These are phyloP conservation scores for Tor tambroides DNA, from an alignment of 2,113 vertebrate species.

Conservation along the genomic window DNA sequence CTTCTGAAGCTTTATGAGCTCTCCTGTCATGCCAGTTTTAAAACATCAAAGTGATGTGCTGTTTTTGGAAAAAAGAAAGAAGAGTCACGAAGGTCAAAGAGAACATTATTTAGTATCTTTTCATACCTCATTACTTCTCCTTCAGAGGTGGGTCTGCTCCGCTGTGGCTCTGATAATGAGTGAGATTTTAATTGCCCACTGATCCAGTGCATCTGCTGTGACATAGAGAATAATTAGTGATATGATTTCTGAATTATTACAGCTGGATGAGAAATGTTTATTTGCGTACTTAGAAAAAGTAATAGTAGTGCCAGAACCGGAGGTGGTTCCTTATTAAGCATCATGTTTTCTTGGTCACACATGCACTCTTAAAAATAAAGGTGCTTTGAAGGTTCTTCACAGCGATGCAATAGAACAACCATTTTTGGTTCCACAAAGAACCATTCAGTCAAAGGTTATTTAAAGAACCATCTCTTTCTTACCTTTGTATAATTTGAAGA, in stretches of 20 bases:
- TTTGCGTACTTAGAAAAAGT: constrained; percentile 17
- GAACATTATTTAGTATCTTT: constrained; percentile 35
- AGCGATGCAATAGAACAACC: no score
- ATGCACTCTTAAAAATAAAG: no score
- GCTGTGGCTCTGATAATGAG: constrained; percentile 41
- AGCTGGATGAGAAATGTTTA: constrained; percentile 31
- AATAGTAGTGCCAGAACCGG: not conserved
- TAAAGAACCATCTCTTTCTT: no score
- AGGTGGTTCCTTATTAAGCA: not conserved
- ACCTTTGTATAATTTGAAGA: no score
- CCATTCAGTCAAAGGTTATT: no score
- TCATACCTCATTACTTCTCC: constrained; percentile 35
- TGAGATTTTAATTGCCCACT: constrained; percentile 50
- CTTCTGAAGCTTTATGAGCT: not conserved
- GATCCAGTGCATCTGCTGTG: constrained; percentile 18
- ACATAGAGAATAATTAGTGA: constrained; percentile 39
- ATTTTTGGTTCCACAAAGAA: no score
- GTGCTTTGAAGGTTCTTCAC: no score
- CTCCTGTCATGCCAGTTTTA: not conserved
- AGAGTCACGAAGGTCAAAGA: constrained; percentile 4
- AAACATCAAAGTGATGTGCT: not conserved
- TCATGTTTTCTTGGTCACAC: not conserved
- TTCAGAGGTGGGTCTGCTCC: constrained; percentile 35
- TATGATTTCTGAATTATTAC: constrained; percentile 42
- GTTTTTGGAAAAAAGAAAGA: not conserved